phyloP scores from a whole-genome alignment of 1,140 invertebrate genomes.

The Drosophila lini region DNA sequence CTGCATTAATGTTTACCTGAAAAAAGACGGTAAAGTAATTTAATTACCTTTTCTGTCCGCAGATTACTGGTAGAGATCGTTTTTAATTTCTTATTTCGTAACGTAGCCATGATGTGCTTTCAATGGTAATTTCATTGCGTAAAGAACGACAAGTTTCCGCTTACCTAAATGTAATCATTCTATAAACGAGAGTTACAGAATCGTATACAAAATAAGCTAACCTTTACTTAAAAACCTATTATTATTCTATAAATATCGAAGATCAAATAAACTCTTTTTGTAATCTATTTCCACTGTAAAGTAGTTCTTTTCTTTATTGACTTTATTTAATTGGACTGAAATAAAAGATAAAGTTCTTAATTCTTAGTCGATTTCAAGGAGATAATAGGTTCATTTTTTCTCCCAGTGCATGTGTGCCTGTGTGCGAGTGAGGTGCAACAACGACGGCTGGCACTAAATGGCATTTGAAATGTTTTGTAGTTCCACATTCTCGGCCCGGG shows the following conservation, averaged over 20 bases:
- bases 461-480: slow-evolving; percentile 68
- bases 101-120: not conserved
- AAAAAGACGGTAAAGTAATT: not conserved
- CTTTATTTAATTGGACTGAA: not conserved
- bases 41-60: not conserved
- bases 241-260: not conserved
- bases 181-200: too few relatives aligned
- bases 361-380: not conserved
- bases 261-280: not conserved
- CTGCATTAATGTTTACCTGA: not conserved
- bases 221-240: too few relatives aligned
- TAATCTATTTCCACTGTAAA: not conserved
- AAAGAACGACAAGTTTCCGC: too few relatives aligned
- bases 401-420: slow-evolving; percentile 9
- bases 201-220: too few relatives aligned
- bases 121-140: too few relatives aligned
- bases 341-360: not conserved
- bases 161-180: too few relatives aligned
- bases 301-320: not conserved
- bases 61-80: not conserved
- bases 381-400: not conserved
- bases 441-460: slow-evolving; percentile 60
- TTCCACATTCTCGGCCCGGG: slow-evolving; percentile 47
- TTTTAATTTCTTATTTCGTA: not conserved
- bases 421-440: slow-evolving; percentile 52